Conservation (phyloP, 2,888 invertebrate genomes). For the Iphiclides podalirius region DNA sequence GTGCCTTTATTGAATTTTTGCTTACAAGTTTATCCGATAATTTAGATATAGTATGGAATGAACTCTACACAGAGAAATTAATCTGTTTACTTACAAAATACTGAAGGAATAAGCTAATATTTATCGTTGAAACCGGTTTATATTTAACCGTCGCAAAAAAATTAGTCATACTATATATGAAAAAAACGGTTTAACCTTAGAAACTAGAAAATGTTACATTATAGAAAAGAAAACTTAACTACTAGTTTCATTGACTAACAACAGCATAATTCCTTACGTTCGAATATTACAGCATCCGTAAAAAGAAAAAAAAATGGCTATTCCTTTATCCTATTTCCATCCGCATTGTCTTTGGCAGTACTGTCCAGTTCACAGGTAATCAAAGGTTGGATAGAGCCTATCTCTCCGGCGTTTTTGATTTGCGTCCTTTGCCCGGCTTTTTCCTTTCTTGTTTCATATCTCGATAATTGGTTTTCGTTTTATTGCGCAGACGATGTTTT, state of each 20-base stretch:
- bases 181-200: no score
- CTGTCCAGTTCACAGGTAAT: slow-evolving; percentile 57
- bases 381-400: slow-evolving; percentile 73
- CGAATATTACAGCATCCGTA: slow-evolving; percentile 18
- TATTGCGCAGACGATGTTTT: slow-evolving; percentile 42
- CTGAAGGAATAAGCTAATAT: no score
- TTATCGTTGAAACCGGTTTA: no score
- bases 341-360: slow-evolving; percentile 41
- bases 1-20: slow-evolving; percentile 30
- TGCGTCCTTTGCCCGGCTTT: slow-evolving; percentile 44
- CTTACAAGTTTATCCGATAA: slow-evolving; percentile 27
- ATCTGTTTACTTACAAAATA: no score
- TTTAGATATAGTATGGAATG: no score
- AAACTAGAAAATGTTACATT: no score
- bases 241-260: slow-evolving; percentile 3
- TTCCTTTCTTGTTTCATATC: slow-evolving; percentile 54
- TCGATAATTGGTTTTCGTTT: slow-evolving; percentile 73
- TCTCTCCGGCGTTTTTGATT: slow-evolving; percentile 57
- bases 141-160: no score
- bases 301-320: slow-evolving; percentile 38
- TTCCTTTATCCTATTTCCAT: slow-evolving; percentile 44
- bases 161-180: no score
- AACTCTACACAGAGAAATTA: no score
- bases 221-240: slow-evolving; percentile 2
- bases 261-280: slow-evolving; percentile 9